Evolutionary conservation across 2,113 vertebrate genomes (phyloP), one percentile per base, ranked within the genome.

Genomic region (Malaclemys terrapin): DNA sequence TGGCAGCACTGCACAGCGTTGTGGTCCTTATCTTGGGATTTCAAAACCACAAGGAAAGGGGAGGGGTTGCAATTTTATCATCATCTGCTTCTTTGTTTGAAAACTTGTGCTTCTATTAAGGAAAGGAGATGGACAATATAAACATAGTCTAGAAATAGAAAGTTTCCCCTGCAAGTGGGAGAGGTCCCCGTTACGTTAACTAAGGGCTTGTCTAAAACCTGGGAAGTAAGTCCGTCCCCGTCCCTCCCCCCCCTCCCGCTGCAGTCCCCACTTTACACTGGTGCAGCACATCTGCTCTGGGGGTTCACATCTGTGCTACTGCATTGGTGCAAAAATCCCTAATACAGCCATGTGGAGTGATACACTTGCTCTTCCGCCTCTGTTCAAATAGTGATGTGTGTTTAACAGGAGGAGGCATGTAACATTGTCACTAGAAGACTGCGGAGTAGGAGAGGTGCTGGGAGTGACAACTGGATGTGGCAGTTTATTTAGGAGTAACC

Each of bases 131-230:
- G 59, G 69, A 25, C 35, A 53, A 80, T 47, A 35, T 0, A 20
- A 72, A 72, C 65, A 72, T 47, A 7, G 6, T 29, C 24, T 14
- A 16, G 54, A 80, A 78, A 9, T 10, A 1, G 22, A 0, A 7
- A 19, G 1, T 81, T 78, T 47, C 82, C 91, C 35, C 90, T 90
- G 94, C 94, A 8, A 89, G 89, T 85, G 92, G 91, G 91, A 95
- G 94, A 90, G 83, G 86, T 75, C 56, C 88, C 89, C 65, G 85
- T 54, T 6, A 2, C 2, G 3, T 35, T 25, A 87, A 14, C 0
- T 0, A 27, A 45, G 52, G 52, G 47, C n/a, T 24, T 62, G 78
- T 31, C 56, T 69, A n/a, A 69, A 69, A n/a, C 14, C 14, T 8
- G 35, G 62, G 62, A 35, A 8, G 35, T 9, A 38, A 38, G 65